Conservation (phyloP, 2,797 vertebrate genomes). For the Chelmon rostratus region DNA sequence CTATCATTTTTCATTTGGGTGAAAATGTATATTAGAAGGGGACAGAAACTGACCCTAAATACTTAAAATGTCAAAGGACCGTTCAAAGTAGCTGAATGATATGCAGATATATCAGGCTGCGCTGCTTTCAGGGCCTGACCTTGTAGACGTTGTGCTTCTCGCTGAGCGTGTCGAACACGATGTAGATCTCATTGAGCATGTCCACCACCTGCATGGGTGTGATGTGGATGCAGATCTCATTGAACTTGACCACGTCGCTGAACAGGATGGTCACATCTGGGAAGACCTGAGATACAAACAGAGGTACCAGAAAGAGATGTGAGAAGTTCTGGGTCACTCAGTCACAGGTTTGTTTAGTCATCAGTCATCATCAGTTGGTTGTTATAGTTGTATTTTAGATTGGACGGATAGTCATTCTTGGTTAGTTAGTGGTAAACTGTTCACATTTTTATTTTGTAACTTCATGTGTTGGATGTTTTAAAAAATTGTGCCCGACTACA, state of each 20-base stretch:
- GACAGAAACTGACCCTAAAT: not conserved
- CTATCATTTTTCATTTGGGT: not conserved
- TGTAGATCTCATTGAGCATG: constrained; percentile 89
- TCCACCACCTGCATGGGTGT: constrained; percentile 88
- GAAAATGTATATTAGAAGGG: not conserved
- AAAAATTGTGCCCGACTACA: not conserved
- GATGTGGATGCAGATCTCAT: constrained; percentile 89
- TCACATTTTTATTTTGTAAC: not conserved
- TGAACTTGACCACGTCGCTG: constrained; percentile 87
- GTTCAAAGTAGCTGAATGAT: not conserved
- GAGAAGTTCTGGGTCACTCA: too few relatives aligned
- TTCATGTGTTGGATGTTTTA: not conserved
- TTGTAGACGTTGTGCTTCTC: constrained; percentile 89
- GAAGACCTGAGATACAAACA: constrained; percentile 76
- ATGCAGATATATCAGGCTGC: rapidly evolving
- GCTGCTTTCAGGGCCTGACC: constrained; percentile 51
- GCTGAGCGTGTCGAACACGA: constrained; percentile 86
- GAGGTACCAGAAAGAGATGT: too few relatives aligned
- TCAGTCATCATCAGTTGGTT: not conserved
- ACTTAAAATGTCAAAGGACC: not conserved
- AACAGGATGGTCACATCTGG: constrained; percentile 87
- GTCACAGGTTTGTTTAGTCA: too few relatives aligned
- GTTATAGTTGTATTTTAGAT: not conserved
- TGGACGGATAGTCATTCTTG: not conserved
- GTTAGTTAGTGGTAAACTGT: not conserved